Percentiles rank a stretch among this genome's conserved stretches.
These are phyloP conservation scores for Listrodromus nycthemerus DNA, from an alignment of 2,888 invertebrate genomes.

Conservation along the genomic window DNA sequence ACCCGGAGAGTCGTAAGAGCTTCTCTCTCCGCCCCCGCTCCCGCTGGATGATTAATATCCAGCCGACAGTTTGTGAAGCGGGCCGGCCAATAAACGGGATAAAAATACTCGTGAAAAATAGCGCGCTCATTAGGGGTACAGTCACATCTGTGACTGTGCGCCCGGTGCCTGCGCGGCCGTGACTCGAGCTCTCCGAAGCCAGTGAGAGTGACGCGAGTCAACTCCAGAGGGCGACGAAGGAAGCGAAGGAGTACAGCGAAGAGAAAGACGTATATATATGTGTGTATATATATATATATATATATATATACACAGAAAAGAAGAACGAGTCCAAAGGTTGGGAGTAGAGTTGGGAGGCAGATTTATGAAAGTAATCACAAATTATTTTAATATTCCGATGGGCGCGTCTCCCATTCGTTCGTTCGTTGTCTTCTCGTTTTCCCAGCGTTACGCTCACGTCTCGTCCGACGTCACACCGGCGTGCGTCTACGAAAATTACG, in stretches of 20 bases:
- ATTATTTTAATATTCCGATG: conserved; percentile 83
- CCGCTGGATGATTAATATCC: conserved; percentile 83
- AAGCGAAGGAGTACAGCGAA: conserved; percentile 47
- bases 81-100: conserved; percentile 84
- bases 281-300: background rate
- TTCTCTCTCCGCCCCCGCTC: conserved; percentile 49
- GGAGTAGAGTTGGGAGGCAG: conserved; percentile 70
- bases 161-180: conserved; percentile 46
- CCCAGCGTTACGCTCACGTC: background rate
- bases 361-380: conserved; percentile 83
- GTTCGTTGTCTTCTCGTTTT: conserved; percentile 77
- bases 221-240: conserved; percentile 41
- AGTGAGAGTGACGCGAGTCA: conserved; percentile 28
- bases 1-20: conserved; percentile 79
- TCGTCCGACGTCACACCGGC: background rate
- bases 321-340: conserved; percentile 65
- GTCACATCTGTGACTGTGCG: conserved; percentile 83
- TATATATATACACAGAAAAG: conserved; percentile 24
- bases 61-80: conserved; percentile 84
- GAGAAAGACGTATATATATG: conserved; percentile 30
- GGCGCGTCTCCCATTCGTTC: conserved; percentile 75
- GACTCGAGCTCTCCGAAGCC: conserved; percentile 11
- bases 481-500: conserved; percentile 36
- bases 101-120: conserved; percentile 85
- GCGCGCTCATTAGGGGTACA: conserved; percentile 84